Evolutionary conservation across 2,797 vertebrate species (phyloP).

Genomic region (Myoxocephalus aenaeus): DNA sequence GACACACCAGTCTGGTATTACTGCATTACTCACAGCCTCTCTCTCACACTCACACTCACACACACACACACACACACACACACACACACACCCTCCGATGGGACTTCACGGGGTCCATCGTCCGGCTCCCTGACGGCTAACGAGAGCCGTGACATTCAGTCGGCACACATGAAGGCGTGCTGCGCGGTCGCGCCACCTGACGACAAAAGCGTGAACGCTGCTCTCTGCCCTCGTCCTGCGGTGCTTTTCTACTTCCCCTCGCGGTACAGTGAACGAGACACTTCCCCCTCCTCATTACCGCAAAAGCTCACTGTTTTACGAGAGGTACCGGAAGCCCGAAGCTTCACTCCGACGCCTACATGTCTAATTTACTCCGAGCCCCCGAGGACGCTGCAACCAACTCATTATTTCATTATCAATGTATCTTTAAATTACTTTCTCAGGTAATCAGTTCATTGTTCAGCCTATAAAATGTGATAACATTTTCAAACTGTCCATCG

Average conservation of each 20-base stretch:
- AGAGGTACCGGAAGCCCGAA: neutral
- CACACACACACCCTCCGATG: slow-evolving; percentile 2
- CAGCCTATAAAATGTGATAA: neutral
- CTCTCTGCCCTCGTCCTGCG: slow-evolving; percentile 22
- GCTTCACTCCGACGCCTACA: too few species aligned
- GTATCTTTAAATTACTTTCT: too few species aligned
- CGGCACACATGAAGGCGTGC: slow-evolving; percentile 53
- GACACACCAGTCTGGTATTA: slow-evolving; percentile 68
- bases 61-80: slow-evolving; percentile 12
- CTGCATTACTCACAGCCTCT: slow-evolving; percentile 61
- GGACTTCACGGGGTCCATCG: slow-evolving; percentile 43
- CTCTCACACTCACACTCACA: neutral
- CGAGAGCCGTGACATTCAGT: slow-evolving; percentile 44
- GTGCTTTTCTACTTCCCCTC: slow-evolving; percentile 50
- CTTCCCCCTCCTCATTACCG: slow-evolving; percentile 49
- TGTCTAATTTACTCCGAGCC: neutral
- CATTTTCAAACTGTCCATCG: neutral
- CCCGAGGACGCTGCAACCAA: too few species aligned
- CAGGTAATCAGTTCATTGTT: neutral
- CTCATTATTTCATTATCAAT: too few species aligned
- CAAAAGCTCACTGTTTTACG: neutral
- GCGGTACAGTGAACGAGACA: slow-evolving; percentile 38
- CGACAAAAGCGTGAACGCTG: slow-evolving; percentile 12
- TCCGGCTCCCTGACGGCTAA: slow-evolving; percentile 51
- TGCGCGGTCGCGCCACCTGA: slow-evolving; percentile 40